A percentile compares a stretch with the other conserved stretches of the same genome.
phyloP scores from a whole-genome alignment of 2,113 vertebrate species.

The Gallinago paraguaiae region DNA sequence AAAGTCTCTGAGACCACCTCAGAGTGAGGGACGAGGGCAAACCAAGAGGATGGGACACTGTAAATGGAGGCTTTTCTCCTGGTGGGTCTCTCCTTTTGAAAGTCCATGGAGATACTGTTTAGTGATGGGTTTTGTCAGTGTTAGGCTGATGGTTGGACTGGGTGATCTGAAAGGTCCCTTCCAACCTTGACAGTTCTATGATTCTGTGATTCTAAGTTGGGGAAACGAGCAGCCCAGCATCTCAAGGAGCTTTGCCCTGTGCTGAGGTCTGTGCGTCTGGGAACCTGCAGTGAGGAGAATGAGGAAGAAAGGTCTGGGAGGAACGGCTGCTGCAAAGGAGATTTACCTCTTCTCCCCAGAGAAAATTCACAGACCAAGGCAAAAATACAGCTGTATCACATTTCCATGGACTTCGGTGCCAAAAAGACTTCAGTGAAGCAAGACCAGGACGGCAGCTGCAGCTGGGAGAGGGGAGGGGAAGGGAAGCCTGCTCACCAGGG shows the following conservation, averaged over 20 bases:
- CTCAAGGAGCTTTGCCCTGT: not conserved
- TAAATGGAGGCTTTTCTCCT: not conserved
- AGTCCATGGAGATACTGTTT: not conserved
- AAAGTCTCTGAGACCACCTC: not conserved
- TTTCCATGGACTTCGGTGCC: not conserved
- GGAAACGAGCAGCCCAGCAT: not conserved
- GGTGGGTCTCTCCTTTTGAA: accelerated
- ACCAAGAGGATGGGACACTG: not conserved
- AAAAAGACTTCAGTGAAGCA: not conserved
- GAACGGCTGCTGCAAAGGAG: not conserved
- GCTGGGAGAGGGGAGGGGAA: not conserved
- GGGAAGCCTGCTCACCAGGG: not conserved
- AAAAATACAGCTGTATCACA: not conserved
- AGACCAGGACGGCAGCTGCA: not conserved
- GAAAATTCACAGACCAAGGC: not conserved
- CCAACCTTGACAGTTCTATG: too few relatives aligned
- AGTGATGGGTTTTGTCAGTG: too few relatives aligned
- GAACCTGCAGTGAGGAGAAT: accelerated
- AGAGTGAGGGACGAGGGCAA: accelerated
- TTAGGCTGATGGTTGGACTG: too few relatives aligned
- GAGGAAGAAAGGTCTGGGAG: not conserved
- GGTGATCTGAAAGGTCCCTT: too few relatives aligned
- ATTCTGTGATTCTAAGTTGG: too few relatives aligned
- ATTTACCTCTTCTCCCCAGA: not conserved
- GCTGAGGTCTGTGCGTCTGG: accelerated